These are phyloP conservation scores for Drosophila acutilabella DNA, from an alignment of 2,888 invertebrate species.

Conservation along the genomic window DNA sequence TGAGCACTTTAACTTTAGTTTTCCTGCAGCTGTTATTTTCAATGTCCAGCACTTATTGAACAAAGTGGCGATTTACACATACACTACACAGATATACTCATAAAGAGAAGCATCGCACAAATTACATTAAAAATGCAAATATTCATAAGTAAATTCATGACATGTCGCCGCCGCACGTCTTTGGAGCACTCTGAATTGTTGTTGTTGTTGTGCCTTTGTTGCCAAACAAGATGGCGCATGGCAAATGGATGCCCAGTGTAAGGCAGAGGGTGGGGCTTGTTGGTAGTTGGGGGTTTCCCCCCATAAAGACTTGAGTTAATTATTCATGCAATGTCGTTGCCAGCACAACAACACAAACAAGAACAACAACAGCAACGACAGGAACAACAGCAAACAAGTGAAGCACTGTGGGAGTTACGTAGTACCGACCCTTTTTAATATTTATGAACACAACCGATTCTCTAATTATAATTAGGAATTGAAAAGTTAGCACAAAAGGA, in stretches of 20 bases:
- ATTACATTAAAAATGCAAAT: conserved; percentile 80
- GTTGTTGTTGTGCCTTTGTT: conserved; percentile 43
- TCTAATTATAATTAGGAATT: conserved; percentile 84
- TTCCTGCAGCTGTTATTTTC: neutral
- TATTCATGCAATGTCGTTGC: conserved; percentile 80
- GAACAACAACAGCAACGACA: conserved; percentile 29
- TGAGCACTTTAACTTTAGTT: conserved; percentile 8
- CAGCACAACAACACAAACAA: conserved; percentile 55
- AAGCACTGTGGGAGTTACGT: conserved; percentile 47
- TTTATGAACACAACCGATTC: conserved; percentile 82
- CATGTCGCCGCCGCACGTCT: conserved; percentile 66
- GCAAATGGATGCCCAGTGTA: conserved; percentile 51
- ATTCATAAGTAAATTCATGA: conserved; percentile 78
- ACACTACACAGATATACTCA: neutral
- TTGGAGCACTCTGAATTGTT: conserved; percentile 27
- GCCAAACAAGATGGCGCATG: conserved; percentile 74
- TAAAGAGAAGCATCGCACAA: conserved; percentile 57
- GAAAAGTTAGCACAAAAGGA: conserved; percentile 81
- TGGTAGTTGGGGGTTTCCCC: neutral
- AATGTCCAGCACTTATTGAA: conserved; percentile 15
- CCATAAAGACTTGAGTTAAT: conserved; percentile 76
- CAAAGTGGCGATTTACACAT: conserved; percentile 13
- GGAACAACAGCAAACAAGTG: conserved; percentile 30
- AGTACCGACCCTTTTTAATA: conserved; percentile 77
- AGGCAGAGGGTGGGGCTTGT: conserved; percentile 2